phyloP scores from a whole-genome alignment of 2,888 invertebrate genomes.

The Xylocampa areola region DNA sequence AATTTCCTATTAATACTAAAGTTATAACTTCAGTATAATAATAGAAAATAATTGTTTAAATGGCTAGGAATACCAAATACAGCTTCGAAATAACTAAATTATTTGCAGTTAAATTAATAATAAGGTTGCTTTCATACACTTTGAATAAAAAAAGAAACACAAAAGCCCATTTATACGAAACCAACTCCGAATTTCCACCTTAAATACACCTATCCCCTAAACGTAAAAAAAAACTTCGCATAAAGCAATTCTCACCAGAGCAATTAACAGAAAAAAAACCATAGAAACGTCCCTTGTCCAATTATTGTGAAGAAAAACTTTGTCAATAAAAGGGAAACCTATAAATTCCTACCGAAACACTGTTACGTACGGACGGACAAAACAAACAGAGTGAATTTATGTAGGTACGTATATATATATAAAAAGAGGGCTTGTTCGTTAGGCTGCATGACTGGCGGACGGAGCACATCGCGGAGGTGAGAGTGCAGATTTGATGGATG shows the following conservation, averaged over 20 bases:
- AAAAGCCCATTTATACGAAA: neutral
- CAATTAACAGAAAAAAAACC: conserved; percentile 54
- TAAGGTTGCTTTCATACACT: neutral
- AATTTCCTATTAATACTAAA: neutral
- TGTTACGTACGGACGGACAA: conserved; percentile 68
- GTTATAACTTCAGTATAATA: too few species aligned
- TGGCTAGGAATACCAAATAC: neutral
- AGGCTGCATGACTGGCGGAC: conserved; percentile 88
- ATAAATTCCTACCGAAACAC: conserved; percentile 76
- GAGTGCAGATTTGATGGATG: conserved; percentile 62
- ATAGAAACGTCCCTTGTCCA: conserved; percentile 58
- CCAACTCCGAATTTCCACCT: conserved; percentile 8
- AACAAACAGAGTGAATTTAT: conserved; percentile 79
- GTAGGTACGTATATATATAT: conserved; percentile 66
- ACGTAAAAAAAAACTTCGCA: conserved; percentile 37
- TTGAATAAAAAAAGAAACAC: neutral
- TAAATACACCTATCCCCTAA: conserved; percentile 9
- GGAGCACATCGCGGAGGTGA: conserved; percentile 70
- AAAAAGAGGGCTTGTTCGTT: conserved; percentile 79
- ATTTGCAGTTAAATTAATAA: neutral
- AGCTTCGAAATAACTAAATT: neutral
- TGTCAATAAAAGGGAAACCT: conserved; percentile 75
- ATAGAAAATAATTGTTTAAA: too few species aligned
- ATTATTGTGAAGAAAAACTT: conserved; percentile 68
- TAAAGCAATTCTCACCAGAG: conserved; percentile 46